Evolutionary conservation across 2,888 invertebrate species (phyloP).

Genomic region (Hartigia nigra): DNA sequence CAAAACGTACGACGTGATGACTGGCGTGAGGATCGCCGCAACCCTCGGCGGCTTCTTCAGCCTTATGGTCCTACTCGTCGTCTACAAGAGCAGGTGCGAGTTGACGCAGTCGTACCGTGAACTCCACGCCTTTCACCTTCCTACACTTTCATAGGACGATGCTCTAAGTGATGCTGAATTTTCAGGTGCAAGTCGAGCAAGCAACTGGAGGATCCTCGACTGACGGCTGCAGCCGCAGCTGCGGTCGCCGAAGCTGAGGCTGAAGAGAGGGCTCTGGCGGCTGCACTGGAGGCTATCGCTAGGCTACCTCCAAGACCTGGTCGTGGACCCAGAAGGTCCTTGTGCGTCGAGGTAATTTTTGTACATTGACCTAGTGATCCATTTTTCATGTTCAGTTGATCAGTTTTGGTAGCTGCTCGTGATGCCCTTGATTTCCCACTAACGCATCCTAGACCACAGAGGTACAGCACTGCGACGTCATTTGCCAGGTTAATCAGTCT

Average conservation of each 20-base stretch:
- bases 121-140: not conserved
- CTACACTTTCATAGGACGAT: not conserved
- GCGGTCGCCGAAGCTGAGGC: conserved; percentile 80
- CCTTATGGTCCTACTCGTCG: conserved; percentile 89
- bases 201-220: conserved; percentile 75
- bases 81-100: conserved; percentile 81
- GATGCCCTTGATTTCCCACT: not conserved
- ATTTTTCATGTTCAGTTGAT: not conserved
- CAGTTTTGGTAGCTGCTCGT: not conserved
- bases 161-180: not conserved
- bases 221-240: conserved; percentile 76
- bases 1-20: conserved; percentile 93
- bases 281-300: conserved; percentile 77
- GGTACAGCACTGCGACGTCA: not conserved
- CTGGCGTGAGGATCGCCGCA: conserved; percentile 90
- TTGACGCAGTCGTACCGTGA: not conserved
- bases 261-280: conserved; percentile 79
- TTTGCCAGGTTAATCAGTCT: conserved; percentile 43
- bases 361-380: not conserved
- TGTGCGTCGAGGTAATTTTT: conserved; percentile 73
- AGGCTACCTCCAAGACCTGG: conserved; percentile 65
- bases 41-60: conserved; percentile 92
- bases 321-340: conserved; percentile 71
- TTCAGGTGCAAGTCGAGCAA: conserved; percentile 66
- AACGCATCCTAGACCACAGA: not conserved